Conservation (phyloP, 2,888 invertebrate species). For the Mythimna albipuncta region DNA sequence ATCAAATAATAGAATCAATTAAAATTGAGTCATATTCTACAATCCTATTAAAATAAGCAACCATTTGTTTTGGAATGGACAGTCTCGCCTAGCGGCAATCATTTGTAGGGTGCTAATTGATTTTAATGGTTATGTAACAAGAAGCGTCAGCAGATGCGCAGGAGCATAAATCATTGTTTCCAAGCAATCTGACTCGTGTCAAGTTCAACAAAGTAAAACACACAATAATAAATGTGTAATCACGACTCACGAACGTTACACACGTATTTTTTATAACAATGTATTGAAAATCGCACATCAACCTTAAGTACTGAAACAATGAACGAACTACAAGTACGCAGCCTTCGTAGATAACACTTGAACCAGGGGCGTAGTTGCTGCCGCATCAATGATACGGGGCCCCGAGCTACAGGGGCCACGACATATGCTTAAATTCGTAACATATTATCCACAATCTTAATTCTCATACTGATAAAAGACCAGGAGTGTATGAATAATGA, state of each 20-base stretch:
- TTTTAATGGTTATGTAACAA: constrained; percentile 38
- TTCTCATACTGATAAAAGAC: too few species aligned
- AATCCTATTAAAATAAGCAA: too few species aligned
- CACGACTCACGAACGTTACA: constrained; percentile 74
- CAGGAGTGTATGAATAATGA: too few species aligned
- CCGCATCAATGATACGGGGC: too few species aligned
- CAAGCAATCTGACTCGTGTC: constrained; percentile 66
- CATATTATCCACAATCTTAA: too few species aligned
- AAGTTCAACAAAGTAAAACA: constrained; percentile 69
- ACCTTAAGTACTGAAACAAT: constrained; percentile 48
- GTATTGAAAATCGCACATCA: constrained; percentile 59
- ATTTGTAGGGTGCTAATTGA: neutral
- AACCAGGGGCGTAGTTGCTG: constrained; percentile 10
- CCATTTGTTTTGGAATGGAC: too few species aligned
- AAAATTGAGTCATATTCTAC: too few species aligned
- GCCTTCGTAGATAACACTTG: constrained; percentile 65
- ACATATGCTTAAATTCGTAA: too few species aligned
- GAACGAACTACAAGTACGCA: constrained; percentile 55
- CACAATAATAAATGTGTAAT: constrained; percentile 68
- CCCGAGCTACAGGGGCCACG: too few species aligned
- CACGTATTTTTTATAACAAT: constrained; percentile 68
- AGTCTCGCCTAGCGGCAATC: too few species aligned
- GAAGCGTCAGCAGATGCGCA: constrained; percentile 43
- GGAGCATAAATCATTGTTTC: constrained; percentile 58
- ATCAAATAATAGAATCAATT: too few species aligned